Evolutionary conservation across 1,140 invertebrate species (phyloP), one percentile per base, ranked within the genome.

Genomic region (Neomicropteryx cornuta): DNA sequence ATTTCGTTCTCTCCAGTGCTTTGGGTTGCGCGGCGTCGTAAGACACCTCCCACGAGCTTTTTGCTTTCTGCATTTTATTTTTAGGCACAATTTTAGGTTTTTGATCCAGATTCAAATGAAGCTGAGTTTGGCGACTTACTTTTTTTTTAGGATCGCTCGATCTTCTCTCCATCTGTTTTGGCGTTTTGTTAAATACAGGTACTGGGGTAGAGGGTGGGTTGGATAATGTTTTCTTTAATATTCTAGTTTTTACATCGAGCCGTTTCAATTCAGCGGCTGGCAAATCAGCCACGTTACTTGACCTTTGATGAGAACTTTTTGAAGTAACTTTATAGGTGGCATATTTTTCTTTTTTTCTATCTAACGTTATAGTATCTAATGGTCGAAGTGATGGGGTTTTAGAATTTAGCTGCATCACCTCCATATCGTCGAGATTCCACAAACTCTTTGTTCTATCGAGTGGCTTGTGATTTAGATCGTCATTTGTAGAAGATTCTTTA

Each of bases 21-120:
- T 31, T 38, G 17, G 52, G 6, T 34, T 29, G 22, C 8, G 56
- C 47, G 10, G 56, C 41, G 49, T 60, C 55, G 36, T 65, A 65
- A 21, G 62, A 59, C 29, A 73, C 55, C 49, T 73, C 72, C 61
- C 67, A 72, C 32, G 72, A 54, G 35, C 71, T 73, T 49, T 63
- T 72, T 24, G 70, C 64, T 50, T 72, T 73, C 37, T 70, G 60
- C 54, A 73, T 57, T 49, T 57, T 56, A 34, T 53, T 58, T 53
- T 55, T 65, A 14, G 56, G 52, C 6, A 45, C 35, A 11, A 57
- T 57, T 42, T 39, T 54, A 35, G 38, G 50, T 42, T 66, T 57
- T 27, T 49, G 42, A 43, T 32, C 35, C 33, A 43, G 43, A 38
- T 52, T 60, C 31, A 45, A 46, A 33, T 50, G 49, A 44, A 47